Evolutionary conservation across 1,140 invertebrate genomes (phyloP).

Genomic region (Meloidogyne chitwoodi): DNA sequence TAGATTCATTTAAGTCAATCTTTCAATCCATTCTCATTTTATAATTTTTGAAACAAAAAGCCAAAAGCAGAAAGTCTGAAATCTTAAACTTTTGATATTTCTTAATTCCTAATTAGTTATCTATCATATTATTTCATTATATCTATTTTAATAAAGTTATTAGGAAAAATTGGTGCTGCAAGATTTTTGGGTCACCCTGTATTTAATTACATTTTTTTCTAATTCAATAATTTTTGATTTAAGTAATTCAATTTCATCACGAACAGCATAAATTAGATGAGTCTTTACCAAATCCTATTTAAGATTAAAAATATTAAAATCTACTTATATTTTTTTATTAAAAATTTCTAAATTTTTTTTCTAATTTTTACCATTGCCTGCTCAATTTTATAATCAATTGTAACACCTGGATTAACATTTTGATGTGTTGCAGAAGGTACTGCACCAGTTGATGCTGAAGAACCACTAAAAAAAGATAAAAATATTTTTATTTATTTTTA

Average conservation of each 20-base stretch:
- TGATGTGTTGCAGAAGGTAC: conserved; percentile 5
- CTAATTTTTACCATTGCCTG: conserved; percentile 55
- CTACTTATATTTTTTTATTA: neutral
- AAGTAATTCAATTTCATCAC: conserved; percentile 58
- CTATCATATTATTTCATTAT: too few relatives aligned
- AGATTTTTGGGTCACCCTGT: too few relatives aligned
- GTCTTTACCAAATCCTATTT: conserved; percentile 56
- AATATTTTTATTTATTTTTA: neutral
- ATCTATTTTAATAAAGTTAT: too few relatives aligned
- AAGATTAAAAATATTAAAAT: neutral
- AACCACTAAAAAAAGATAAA: conserved; percentile 10
- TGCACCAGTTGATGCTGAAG: conserved; percentile 19
- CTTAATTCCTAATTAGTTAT: too few relatives aligned
- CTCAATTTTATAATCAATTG: conserved; percentile 56
- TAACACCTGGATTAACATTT: conserved; percentile 22
- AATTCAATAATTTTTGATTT: conserved; percentile 49
- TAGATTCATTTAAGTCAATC: too few relatives aligned
- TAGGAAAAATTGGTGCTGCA: too few relatives aligned
- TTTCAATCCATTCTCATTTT: too few relatives aligned
- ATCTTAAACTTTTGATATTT: too few relatives aligned
- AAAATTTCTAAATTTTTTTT: conserved; percentile 1
- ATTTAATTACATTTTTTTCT: conserved; percentile 43
- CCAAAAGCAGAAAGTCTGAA: too few relatives aligned
- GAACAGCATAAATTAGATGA: conserved; percentile 59
- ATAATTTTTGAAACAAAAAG: neutral